phyloP scores from a whole-genome alignment of 1,140 invertebrate species.

The Drosophila leontia region DNA sequence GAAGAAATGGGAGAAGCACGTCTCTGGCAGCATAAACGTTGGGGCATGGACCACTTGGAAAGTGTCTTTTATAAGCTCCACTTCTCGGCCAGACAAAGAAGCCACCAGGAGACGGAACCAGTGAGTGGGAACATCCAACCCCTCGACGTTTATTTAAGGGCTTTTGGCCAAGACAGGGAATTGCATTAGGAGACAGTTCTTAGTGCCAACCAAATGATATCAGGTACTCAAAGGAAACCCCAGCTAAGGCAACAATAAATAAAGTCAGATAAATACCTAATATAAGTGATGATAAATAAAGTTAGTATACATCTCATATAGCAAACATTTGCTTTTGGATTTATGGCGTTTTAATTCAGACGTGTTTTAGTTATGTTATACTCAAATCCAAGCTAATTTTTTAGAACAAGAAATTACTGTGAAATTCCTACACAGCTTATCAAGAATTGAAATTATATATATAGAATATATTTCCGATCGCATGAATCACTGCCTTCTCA shows the following conservation, averaged over 20 bases:
- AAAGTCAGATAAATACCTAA: conserved; percentile 5
- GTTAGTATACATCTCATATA: neutral
- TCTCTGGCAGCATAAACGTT: conserved; percentile 44
- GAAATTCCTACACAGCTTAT: neutral
- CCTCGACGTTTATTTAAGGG: conserved; percentile 15
- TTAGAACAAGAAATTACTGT: too few species aligned
- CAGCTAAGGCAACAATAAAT: conserved; percentile 9
- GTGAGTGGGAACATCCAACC: neutral
- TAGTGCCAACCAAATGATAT: conserved; percentile 8
- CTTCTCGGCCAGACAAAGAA: conserved; percentile 38
- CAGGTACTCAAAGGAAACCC: neutral
- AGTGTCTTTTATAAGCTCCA: conserved; percentile 54
- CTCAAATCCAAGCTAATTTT: neutral
- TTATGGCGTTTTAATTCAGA: neutral
- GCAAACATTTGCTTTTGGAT: neutral
- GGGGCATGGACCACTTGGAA: conserved; percentile 51
- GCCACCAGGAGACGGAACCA: neutral
- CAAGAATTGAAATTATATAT: neutral
- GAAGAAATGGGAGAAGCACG: conserved; percentile 26
- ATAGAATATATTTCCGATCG: conserved; percentile 9
- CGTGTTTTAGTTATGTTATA: too few species aligned
- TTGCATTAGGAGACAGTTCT: conserved; percentile 29
- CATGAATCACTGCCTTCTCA: conserved; percentile 6
- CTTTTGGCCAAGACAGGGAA: conserved; percentile 21
- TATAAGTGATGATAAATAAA: conserved; percentile 15